These are phyloP conservation scores for Eulithis prunata DNA, from an alignment of 2,888 invertebrate genomes.

Conservation along the genomic window DNA sequence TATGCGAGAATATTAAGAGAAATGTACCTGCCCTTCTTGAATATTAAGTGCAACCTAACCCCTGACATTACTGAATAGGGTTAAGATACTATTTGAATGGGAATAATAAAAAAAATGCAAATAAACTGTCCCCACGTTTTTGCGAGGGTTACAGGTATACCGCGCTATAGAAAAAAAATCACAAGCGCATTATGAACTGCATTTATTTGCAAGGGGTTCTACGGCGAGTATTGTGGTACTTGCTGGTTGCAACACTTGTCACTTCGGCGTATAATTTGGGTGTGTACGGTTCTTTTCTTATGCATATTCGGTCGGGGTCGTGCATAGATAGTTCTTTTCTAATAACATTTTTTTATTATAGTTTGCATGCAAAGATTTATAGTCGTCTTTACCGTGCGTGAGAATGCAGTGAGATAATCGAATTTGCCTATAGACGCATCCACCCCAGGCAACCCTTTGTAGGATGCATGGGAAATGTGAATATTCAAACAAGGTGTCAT, in stretches of 20 bases:
- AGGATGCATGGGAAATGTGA: conserved; percentile 78
- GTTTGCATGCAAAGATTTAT: conserved; percentile 83
- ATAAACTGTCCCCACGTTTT: conserved; percentile 81
- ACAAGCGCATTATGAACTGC: conserved; percentile 69
- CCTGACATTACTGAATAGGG: conserved; percentile 83
- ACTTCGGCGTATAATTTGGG: conserved; percentile 82
- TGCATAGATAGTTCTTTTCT: conserved; percentile 79
- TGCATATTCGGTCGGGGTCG: conserved; percentile 76
- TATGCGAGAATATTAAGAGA: conserved; percentile 84
- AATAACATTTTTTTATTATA: conserved; percentile 78
- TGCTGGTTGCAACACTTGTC: conserved; percentile 76
- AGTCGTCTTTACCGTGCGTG: conserved; percentile 73
- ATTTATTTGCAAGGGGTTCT: conserved; percentile 52
- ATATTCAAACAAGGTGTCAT: conserved; percentile 85
- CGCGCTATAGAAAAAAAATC: conserved; percentile 67
- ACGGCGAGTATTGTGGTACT: conserved; percentile 52
- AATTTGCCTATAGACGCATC: conserved; percentile 82
- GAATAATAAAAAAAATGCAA: conserved; percentile 83
- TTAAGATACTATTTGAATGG: conserved; percentile 83
- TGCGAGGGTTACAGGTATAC: conserved; percentile 74
- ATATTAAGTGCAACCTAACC: conserved; percentile 85
- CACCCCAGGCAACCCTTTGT: conserved; percentile 76
- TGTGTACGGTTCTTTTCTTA: conserved; percentile 75
- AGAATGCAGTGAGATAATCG: conserved; percentile 81
- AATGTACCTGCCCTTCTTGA: conserved; percentile 85